Base-by-base conservation (phyloP, 2,888 invertebrate genomes). In the Tiliacea aurago region DNA sequence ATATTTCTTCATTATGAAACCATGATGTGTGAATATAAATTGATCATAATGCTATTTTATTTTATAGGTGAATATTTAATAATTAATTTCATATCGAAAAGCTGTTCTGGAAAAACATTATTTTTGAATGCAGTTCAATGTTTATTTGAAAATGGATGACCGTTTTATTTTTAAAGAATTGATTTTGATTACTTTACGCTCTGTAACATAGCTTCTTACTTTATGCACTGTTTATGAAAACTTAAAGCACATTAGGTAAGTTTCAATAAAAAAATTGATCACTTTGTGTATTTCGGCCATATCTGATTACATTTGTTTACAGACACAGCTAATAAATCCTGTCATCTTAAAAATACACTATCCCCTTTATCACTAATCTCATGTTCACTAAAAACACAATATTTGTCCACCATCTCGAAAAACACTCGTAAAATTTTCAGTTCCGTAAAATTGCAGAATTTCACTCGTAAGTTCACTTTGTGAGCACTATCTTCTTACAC, bases 401-500 rank as follows among this genome's bases (percentile, higher is more conserved):
- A 11, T 5, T 28, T 9, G 13, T 20, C 6, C 20, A 18, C 11
- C 43, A 74, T 66, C 2, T 49, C 3, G 4, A 45, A 51, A 20
- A 43, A 7, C 15, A 55, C 23, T 10, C 7, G 23, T 18, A 1
- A 15, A 20, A 20, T 41, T 13, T 51, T 41, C 0, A 13, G 28
- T 65, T 41, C 1, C 10, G 3, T 47, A 6, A 20, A 20, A 13
- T 51, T 23, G n/a, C 41, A 43, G 41, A 43, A 62, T 55, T 2
- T 10, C 55, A 49, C 33, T 45, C 0, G 28, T 7, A 49, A 15
- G 20, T 70, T 55, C 61, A 64, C 37, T 28, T 43, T n/a, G 2
- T 41, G 23, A 70, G 37, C 71, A 74, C 71, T 73, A 72, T 80
- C 69, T 69, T 10, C 18, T 20, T 15, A 37, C 65, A 51, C 51